phyloP scores from a whole-genome alignment of 92 coral and sea anemone genomes.

The Diadumene lineata region DNA sequence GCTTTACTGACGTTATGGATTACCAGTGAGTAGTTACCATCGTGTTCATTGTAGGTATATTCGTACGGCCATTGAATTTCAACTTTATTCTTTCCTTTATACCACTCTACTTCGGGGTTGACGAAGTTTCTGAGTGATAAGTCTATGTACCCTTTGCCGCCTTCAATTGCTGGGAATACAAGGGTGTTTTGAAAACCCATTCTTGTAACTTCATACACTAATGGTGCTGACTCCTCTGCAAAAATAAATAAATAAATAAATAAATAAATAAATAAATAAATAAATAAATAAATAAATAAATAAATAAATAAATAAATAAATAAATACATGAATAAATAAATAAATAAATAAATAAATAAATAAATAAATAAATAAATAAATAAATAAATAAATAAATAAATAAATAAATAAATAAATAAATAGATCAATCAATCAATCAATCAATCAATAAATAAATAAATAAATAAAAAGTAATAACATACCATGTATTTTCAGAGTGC shows the following conservation, averaged over 20 bases:
- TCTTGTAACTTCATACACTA: constrained; percentile 14
- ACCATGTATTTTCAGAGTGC: constrained; percentile 77
- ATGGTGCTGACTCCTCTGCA: constrained; percentile 21
- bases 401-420: background rate
- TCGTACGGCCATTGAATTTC: constrained; percentile 59
- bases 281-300: background rate
- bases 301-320: background rate
- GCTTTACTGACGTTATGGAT: constrained; percentile 56
- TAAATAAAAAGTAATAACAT: background rate
- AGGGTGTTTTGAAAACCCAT: constrained; percentile 14
- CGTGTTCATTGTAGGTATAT: constrained; percentile 47
- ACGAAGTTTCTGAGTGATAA: constrained; percentile 60
- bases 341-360: background rate
- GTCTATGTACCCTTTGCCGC: constrained; percentile 71
- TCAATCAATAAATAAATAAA: background rate
- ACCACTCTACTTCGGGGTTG: constrained; percentile 70
- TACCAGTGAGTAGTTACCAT: constrained; percentile 64
- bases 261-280: background rate
- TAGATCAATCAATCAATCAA: background rate
- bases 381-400: background rate
- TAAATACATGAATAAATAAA: constrained; percentile 1
- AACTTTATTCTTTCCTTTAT: constrained; percentile 65
- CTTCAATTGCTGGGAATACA: constrained; percentile 53
- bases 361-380: background rate
- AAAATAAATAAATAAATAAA: background rate